These are phyloP conservation scores for Dynastes hyllus DNA, from an alignment of 2,888 invertebrate species.

Conservation along the genomic window DNA sequence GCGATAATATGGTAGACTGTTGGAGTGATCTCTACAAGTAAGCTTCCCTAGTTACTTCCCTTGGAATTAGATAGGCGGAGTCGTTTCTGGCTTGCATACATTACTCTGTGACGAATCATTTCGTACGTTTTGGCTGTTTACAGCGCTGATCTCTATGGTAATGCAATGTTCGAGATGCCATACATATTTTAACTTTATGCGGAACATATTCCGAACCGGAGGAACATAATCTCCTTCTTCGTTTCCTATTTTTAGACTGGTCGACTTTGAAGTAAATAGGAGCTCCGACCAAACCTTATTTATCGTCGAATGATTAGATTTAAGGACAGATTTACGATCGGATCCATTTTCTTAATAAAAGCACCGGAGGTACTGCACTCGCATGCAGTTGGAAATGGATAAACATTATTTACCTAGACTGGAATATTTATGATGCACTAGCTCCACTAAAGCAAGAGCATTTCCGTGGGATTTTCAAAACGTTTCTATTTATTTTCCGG, in stretches of 20 bases:
- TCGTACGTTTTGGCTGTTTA: neutral
- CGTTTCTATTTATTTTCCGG: neutral
- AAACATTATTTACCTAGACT: slow-evolving; percentile 8
- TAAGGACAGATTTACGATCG: slow-evolving; percentile 29
- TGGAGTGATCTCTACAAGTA: neutral
- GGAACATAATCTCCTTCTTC: slow-evolving; percentile 10
- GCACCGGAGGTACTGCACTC: neutral
- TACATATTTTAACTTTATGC: slow-evolving; percentile 31
- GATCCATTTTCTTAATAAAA: slow-evolving; percentile 28
- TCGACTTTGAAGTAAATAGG: slow-evolving; percentile 13
- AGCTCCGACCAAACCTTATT: slow-evolving; percentile 23
- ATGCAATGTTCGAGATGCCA: slow-evolving; percentile 25
- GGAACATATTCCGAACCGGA: slow-evolving; percentile 26
- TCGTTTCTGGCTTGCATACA: neutral
- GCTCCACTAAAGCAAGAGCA: neutral
- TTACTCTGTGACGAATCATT: neutral
- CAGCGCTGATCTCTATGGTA: neutral
- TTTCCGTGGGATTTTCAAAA: neutral
- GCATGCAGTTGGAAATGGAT: neutral
- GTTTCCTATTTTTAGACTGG: slow-evolving; percentile 10
- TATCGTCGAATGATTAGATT: slow-evolving; percentile 34
- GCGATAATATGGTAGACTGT: neutral
- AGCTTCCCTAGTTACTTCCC: neutral
- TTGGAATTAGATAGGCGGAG: neutral
- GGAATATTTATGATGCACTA: neutral